Evolutionary conservation across 2,888 invertebrate species (phyloP).

Genomic region (Perizoma affinitatum): DNA sequence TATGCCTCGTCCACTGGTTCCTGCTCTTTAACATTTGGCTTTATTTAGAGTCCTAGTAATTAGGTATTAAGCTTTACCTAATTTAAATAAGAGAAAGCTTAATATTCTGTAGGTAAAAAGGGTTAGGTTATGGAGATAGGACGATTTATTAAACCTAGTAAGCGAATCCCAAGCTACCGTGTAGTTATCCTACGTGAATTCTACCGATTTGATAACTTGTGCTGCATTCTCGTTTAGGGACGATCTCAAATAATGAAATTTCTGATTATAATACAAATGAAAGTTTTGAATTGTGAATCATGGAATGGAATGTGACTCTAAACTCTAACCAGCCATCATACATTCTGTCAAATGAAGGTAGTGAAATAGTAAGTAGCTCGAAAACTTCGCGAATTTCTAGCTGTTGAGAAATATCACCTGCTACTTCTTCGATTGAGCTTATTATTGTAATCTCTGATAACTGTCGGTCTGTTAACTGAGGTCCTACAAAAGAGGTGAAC

Average conservation of each 20-base stretch:
- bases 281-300: constrained; percentile 1
- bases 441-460: neutral
- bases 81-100: too few relatives aligned
- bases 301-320: constrained; percentile 1
- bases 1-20: too few relatives aligned
- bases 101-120: too few relatives aligned
- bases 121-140: too few relatives aligned
- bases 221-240: neutral
- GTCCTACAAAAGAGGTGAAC: neutral
- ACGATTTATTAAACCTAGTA: neutral
- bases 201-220: neutral
- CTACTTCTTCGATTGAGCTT: constrained; percentile 7
- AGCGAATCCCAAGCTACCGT: neutral
- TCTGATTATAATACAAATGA: neutral
- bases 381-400: neutral
- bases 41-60: too few relatives aligned
- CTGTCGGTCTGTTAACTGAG: neutral
- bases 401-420: constrained; percentile 4
- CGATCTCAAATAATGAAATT: neutral
- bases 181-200: neutral
- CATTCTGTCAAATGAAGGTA: neutral
- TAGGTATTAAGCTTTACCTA: too few relatives aligned
- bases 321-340: constrained; percentile 1
- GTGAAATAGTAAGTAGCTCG: neutral
- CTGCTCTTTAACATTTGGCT: too few relatives aligned